Conservation (phyloP, 2,888 invertebrate species). For the Polydrusus pterygomalis region DNA sequence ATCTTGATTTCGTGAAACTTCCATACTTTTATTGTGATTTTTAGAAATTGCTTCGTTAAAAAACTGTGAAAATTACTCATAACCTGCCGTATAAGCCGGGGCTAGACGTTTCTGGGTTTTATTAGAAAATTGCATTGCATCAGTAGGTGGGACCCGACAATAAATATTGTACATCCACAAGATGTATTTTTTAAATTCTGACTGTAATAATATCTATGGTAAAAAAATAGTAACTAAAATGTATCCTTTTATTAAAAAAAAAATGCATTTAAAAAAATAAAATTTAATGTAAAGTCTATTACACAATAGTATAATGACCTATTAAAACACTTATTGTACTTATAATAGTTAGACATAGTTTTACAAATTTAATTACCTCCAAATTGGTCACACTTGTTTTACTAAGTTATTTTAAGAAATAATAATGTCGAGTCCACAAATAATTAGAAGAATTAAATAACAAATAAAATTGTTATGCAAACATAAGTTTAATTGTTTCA, state of each 20-base stretch:
- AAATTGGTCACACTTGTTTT: slow-evolving; percentile 11
- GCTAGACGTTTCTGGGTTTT: too few species aligned
- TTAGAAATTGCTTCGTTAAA: too few species aligned
- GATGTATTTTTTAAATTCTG: too few species aligned
- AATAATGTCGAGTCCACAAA: slow-evolving; percentile 3
- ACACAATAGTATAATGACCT: neutral
- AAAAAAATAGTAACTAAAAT: too few species aligned
- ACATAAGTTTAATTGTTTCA: neutral
- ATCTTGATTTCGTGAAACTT: too few species aligned
- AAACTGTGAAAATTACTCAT: too few species aligned
- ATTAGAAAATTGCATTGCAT: too few species aligned
- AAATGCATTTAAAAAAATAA: neutral
- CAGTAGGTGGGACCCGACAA: too few species aligned
- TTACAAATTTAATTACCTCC: neutral
- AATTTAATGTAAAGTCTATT: neutral
- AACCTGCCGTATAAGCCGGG: too few species aligned
- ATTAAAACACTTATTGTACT: slow-evolving; percentile 7
- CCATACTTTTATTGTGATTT: too few species aligned
- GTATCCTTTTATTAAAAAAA: neutral
- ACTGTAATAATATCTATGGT: too few species aligned
- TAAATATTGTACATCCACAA: too few species aligned
- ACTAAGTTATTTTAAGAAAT: slow-evolving; percentile 20
- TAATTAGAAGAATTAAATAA: slow-evolving; percentile 19
- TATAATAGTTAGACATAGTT: neutral
- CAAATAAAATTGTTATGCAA: slow-evolving; percentile 4